A percentile compares a stretch with the other conserved stretches of the same genome.
These are phyloP conservation scores for Phataginus tricuspis DNA, from an alignment of 2,797 vertebrate genomes.

Conservation along the genomic window DNA sequence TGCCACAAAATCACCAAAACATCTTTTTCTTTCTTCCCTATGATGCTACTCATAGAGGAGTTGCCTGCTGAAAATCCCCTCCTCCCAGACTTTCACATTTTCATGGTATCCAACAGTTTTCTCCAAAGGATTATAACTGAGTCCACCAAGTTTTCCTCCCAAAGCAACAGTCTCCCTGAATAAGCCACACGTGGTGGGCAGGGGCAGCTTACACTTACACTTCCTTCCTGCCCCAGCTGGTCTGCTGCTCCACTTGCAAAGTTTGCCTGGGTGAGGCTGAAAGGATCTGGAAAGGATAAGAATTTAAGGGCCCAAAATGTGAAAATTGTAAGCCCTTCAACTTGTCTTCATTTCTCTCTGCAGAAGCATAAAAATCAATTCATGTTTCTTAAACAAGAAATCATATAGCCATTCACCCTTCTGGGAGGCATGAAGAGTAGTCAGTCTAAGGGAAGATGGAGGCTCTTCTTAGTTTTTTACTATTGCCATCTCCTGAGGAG, in stretches of 20 bases:
- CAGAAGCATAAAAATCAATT: conserved; percentile 77
- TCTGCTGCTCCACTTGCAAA: conserved; percentile 66
- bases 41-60: conserved; percentile 62
- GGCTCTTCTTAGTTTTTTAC: conserved; percentile 57
- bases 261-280: conserved; percentile 67
- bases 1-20: conserved; percentile 66
- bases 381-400: conserved; percentile 75
- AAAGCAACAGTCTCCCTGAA: conserved; percentile 57
- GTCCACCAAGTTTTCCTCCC: conserved; percentile 72
- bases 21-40: conserved; percentile 32
- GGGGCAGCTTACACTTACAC: conserved; percentile 1
- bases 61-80: conserved; percentile 68
- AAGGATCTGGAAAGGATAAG: conserved; percentile 59
- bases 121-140: conserved; percentile 71
- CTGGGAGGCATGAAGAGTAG: conserved; percentile 60
- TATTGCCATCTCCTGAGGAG: conserved; percentile 64
- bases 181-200: conserved; percentile 57
- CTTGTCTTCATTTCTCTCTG: conserved; percentile 76
- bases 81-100: conserved; percentile 75
- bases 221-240: conserved; percentile 43
- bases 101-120: conserved; percentile 71
- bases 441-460: conserved; percentile 44
- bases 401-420: conserved; percentile 56
- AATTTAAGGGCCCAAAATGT: conserved; percentile 71
- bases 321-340: conserved; percentile 74